Evolutionary conservation across 2,888 invertebrate genomes (phyloP).

Genomic region (Andrena camellia): DNA sequence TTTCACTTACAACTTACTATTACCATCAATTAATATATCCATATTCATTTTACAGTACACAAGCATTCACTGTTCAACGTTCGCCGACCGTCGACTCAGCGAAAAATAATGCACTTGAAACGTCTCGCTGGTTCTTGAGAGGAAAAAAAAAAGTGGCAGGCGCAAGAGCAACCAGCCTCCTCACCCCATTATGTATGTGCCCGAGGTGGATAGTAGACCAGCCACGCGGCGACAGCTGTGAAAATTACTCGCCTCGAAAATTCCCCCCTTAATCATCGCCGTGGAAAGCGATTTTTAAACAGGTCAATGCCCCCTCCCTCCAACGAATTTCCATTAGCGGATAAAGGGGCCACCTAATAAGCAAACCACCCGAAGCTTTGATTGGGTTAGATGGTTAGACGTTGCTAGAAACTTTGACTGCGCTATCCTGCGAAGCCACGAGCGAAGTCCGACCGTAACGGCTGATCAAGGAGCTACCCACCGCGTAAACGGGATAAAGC

Average conservation of each 20-base stretch:
- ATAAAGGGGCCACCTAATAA: constrained; percentile 43
- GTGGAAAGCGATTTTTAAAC: constrained; percentile 49
- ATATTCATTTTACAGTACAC: too few species aligned
- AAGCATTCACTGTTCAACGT: too few species aligned
- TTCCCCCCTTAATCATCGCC: constrained; percentile 37
- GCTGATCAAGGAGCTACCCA: constrained; percentile 17
- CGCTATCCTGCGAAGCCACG: constrained; percentile 31
- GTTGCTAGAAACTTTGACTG: not conserved
- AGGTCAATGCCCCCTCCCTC: constrained; percentile 21
- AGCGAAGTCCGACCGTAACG: constrained; percentile 17
- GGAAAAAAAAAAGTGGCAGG: not conserved
- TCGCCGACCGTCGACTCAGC: too few species aligned
- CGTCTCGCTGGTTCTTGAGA: not conserved
- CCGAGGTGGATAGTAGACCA: not conserved
- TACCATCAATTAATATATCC: too few species aligned
- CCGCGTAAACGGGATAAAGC: constrained; percentile 37
- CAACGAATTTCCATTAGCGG: constrained; percentile 45
- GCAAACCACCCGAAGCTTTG: constrained; percentile 45
- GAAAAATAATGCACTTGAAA: too few species aligned
- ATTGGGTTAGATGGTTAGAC: constrained; percentile 57
- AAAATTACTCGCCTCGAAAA: constrained; percentile 41
- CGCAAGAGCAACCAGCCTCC: not conserved
- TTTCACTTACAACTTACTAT: too few species aligned
- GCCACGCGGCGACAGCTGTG: not conserved
- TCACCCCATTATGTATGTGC: not conserved